phyloP scores from a whole-genome alignment of 2,797 vertebrate genomes.

The Furcifer pardalis region DNA sequence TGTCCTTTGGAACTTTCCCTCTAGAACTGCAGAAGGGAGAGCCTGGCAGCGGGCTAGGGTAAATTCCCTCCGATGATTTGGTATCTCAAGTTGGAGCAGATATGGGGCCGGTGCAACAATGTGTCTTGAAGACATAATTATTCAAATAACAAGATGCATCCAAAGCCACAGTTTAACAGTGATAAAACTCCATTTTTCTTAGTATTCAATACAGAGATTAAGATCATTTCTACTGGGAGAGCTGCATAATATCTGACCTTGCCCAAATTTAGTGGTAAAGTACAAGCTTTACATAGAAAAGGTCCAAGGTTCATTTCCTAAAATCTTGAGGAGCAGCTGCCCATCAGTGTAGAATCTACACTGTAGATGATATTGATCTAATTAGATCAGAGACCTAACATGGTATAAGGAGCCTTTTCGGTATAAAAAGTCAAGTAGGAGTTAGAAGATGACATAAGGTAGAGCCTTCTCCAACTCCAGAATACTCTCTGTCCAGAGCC shows the following conservation, averaged over 20 bases:
- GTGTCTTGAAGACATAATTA: too few species aligned
- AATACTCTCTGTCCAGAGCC: neutral
- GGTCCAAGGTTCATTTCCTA: neutral
- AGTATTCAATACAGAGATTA: neutral
- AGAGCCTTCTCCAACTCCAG: neutral
- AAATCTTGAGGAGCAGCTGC: neutral
- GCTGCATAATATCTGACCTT: neutral
- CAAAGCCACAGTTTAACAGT: neutral
- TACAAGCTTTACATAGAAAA: neutral
- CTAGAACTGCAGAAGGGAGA: too few species aligned
- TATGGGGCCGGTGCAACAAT: too few species aligned
- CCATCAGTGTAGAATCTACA: neutral
- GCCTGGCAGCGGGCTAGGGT: too few species aligned
- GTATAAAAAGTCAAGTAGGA: neutral
- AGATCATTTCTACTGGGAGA: neutral
- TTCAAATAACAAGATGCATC: conserved; percentile 40
- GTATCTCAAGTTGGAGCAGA: too few species aligned
- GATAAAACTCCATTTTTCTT: neutral
- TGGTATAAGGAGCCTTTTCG: neutral
- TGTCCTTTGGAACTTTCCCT: too few species aligned
- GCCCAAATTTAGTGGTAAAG: neutral
- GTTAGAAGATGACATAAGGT: neutral
- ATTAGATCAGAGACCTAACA: neutral
- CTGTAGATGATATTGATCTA: neutral
- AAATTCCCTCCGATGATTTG: too few species aligned